These are phyloP conservation scores for Ecliptopera silaceata DNA, from an alignment of 2,888 invertebrate species.

Conservation along the genomic window DNA sequence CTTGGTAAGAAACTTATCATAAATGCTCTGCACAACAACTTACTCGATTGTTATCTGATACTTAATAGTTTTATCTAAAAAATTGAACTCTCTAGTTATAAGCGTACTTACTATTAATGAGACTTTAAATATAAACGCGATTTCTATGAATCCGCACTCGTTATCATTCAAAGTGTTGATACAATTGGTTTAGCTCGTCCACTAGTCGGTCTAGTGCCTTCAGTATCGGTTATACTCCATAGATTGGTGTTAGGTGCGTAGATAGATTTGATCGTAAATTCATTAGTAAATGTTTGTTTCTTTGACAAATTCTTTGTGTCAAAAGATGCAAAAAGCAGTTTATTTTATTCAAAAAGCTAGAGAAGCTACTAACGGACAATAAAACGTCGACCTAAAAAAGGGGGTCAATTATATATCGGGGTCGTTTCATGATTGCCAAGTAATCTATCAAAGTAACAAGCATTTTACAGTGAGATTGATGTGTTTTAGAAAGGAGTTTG, in stretches of 20 bases:
- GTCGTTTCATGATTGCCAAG: background rate
- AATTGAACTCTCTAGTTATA: constrained; percentile 17
- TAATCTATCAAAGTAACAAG: constrained; percentile 13
- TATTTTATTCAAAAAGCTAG: background rate
- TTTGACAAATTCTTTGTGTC: constrained; percentile 29
- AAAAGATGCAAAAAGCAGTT: background rate
- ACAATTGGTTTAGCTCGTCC: constrained; percentile 43
- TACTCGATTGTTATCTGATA: background rate
- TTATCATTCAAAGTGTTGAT: constrained; percentile 33
- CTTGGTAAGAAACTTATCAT: too few relatives aligned
- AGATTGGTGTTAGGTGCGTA: constrained; percentile 14
- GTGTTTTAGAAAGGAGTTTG: constrained; percentile 19
- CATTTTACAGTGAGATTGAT: constrained; percentile 18
- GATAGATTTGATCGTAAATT: constrained; percentile 4
- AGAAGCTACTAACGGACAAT: constrained; percentile 11
- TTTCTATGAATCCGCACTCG: constrained; percentile 31
- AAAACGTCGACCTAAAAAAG: constrained; percentile 11
- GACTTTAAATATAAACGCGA: constrained; percentile 18
- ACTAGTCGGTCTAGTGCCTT: constrained; percentile 79
- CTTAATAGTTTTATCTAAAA: constrained; percentile 7
- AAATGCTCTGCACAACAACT: constrained; percentile 13
- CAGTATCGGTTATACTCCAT: constrained; percentile 47
- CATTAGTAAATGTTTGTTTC: constrained; percentile 15
- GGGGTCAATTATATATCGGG: constrained; percentile 9
- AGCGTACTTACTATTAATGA: constrained; percentile 9